Conservation (phyloP, 2,113 vertebrate species). For the Numida meleagris region DNA sequence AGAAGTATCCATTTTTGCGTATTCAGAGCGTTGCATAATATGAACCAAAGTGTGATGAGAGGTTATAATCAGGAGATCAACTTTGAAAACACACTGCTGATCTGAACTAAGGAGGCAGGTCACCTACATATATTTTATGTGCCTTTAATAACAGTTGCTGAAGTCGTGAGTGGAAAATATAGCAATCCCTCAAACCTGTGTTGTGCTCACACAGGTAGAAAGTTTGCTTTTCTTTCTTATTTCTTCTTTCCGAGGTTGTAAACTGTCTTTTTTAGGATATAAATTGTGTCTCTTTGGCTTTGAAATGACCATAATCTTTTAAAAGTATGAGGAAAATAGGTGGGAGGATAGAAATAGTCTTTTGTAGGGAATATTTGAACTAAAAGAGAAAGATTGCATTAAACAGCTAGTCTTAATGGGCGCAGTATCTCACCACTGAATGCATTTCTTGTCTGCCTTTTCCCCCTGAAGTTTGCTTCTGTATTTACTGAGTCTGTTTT, state of each 20-base stretch:
- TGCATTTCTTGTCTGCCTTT: background rate
- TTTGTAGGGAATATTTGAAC: background rate
- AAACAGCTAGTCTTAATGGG: background rate
- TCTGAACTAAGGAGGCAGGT: background rate
- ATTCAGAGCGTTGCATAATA: rapidly evolving
- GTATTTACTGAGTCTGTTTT: background rate
- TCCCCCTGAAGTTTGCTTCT: background rate
- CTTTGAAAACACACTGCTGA: rapidly evolving
- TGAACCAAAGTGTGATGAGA: background rate
- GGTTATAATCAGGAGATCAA: background rate
- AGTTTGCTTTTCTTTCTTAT: background rate
- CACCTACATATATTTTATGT: background rate
- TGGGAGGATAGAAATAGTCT: background rate
- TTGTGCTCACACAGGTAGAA: background rate
- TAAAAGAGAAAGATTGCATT: background rate
- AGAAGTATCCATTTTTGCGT: background rate
- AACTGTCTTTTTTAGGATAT: background rate
- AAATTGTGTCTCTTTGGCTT: background rate
- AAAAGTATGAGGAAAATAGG: background rate
- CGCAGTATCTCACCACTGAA: background rate
- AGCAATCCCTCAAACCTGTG: background rate
- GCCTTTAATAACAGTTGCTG: background rate
- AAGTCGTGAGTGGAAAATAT: background rate
- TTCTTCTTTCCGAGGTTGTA: background rate
- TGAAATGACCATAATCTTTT: background rate